These are phyloP conservation scores for Malthinus flaveolus DNA, from an alignment of 2,888 invertebrate species.

Conservation along the genomic window DNA sequence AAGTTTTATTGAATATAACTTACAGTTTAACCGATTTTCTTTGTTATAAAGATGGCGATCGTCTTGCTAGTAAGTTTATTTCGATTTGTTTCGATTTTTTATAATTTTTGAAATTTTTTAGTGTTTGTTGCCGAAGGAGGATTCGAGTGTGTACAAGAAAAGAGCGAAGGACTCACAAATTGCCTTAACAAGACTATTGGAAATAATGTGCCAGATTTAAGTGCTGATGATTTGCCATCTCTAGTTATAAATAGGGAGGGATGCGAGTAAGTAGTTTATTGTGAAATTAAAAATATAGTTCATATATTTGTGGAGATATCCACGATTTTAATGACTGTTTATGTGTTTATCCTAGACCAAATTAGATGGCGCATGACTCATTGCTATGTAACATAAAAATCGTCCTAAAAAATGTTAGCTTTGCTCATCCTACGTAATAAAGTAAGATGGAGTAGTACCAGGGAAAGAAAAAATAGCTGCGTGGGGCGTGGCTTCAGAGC, in stretches of 20 bases:
- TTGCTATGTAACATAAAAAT: no score
- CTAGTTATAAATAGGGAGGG: conserved; percentile 63
- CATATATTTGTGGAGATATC: no score
- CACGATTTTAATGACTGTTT: no score
- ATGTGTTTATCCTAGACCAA: no score
- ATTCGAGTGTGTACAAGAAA: conserved; percentile 69
- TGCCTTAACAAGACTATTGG: conserved; percentile 69
- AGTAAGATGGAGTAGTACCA: no score
- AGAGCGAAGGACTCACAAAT: conserved; percentile 61
- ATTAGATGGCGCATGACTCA: no score
- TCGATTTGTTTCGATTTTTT: neutral
- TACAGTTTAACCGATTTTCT: conserved; percentile 72
- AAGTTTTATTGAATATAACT: conserved; percentile 67
- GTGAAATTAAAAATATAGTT: neutral
- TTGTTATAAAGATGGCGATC: conserved; percentile 80
- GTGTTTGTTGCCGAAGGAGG: conserved; percentile 85
- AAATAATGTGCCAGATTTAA: conserved; percentile 55
- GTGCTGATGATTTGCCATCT: conserved; percentile 59
- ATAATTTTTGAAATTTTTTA: conserved; percentile 45
- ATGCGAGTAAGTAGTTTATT: conserved; percentile 56
- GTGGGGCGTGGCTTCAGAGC: no score
- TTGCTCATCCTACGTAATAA: no score
- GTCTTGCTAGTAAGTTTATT: conserved; percentile 70
- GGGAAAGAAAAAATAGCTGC: no score
- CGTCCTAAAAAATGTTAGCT: no score